Evolutionary conservation across 2,113 vertebrate genomes (phyloP).

Genomic region (Ceyx melanurus): DNA sequence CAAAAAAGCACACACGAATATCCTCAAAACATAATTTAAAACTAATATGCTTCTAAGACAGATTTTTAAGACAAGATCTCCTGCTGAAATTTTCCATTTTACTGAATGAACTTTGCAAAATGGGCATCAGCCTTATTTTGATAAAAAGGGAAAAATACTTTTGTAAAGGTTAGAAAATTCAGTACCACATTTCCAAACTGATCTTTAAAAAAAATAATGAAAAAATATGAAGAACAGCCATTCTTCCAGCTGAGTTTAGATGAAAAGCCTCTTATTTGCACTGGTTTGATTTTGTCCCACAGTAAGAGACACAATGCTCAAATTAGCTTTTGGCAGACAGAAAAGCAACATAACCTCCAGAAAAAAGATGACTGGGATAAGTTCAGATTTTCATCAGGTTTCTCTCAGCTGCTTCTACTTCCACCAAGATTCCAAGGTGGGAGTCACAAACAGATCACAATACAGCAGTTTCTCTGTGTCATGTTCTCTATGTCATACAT

Average conservation of each 20-base stretch:
- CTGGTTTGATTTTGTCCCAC: background rate
- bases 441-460: background rate
- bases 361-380: background rate
- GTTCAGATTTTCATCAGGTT: background rate
- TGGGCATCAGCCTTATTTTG: background rate
- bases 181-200: background rate
- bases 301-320: background rate
- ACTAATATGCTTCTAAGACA: background rate
- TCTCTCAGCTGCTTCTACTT: background rate
- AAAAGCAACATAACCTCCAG: background rate
- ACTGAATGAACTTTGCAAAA: background rate
- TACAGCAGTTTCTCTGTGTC: background rate
- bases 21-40: fast-evolving
- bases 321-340: background rate
- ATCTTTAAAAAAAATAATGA: background rate
- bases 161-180: background rate
- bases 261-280: background rate
- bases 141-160: background rate
- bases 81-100: background rate
- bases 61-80: background rate
- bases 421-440: background rate
- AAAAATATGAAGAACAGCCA: background rate
- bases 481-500: background rate
- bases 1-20: too few relatives aligned
- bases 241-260: background rate